phyloP scores from a whole-genome alignment of 2,797 vertebrate genomes.

The Hemitrygon akajei region DNA sequence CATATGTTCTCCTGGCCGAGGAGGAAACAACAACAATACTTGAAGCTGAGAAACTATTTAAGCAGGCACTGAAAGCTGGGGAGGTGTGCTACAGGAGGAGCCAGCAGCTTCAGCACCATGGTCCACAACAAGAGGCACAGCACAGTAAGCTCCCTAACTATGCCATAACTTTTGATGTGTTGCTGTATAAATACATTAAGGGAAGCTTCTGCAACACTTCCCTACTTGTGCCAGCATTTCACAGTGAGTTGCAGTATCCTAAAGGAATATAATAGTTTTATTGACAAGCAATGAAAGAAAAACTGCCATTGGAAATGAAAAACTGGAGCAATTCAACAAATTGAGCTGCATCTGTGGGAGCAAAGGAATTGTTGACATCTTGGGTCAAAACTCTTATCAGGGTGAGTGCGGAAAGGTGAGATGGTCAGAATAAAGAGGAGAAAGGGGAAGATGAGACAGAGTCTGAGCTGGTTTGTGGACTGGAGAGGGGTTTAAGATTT shows the following conservation, averaged over 20 bases:
- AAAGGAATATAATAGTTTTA: background rate
- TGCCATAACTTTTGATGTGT: background rate
- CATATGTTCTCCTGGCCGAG: slow-evolving; percentile 89
- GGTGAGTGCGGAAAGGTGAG: no score
- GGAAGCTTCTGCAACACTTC: background rate
- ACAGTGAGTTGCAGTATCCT: background rate
- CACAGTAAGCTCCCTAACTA: slow-evolving; percentile 56
- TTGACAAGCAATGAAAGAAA: background rate
- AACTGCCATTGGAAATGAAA: background rate
- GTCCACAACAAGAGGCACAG: slow-evolving; percentile 67
- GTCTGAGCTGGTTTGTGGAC: no score
- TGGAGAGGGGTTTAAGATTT: no score
- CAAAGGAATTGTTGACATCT: no score
- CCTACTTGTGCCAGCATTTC: background rate
- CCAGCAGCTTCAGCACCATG: slow-evolving; percentile 64
- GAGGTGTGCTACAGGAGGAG: slow-evolving; percentile 65
- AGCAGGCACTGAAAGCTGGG: slow-evolving; percentile 87
- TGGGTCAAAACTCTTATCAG: no score
- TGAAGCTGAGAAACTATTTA: slow-evolving; percentile 92
- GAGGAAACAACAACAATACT: slow-evolving; percentile 95
- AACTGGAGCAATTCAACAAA: no score
- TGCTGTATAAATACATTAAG: background rate
- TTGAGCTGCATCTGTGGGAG: no score
- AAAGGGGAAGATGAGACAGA: no score
- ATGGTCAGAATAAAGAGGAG: no score